Conservation (phyloP, 2,888 invertebrate species). For the Parthenolecanium corni region DNA sequence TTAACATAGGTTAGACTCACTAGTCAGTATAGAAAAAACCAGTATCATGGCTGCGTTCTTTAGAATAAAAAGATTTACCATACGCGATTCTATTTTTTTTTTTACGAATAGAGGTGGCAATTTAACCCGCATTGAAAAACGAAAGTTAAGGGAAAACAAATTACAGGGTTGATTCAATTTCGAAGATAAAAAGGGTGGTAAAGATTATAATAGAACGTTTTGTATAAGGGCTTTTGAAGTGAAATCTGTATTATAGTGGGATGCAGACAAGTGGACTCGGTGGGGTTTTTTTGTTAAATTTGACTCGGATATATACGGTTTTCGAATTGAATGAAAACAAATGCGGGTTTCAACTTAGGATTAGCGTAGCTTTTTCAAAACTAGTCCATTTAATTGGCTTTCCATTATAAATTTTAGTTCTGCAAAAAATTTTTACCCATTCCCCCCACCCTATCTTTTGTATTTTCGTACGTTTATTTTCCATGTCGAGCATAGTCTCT, state of each 20-base stretch:
- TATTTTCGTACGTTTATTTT: not conserved
- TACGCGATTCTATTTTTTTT: too few relatives aligned
- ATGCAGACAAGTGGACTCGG: constrained; percentile 8
- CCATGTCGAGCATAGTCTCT: not conserved
- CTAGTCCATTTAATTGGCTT: constrained; percentile 13
- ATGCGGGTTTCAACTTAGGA: constrained; percentile 16
- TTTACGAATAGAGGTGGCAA: too few relatives aligned
- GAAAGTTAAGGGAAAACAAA: constrained; percentile 1
- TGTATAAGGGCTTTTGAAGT: constrained; percentile 1
- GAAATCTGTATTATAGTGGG: too few relatives aligned
- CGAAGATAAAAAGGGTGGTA: constrained; percentile 11
- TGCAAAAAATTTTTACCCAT: not conserved
- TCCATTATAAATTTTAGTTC: not conserved
- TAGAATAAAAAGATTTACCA: too few relatives aligned
- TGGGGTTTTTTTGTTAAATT: constrained; percentile 14
- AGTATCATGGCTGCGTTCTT: too few relatives aligned
- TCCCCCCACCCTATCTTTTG: not conserved
- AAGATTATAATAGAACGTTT: constrained; percentile 22
- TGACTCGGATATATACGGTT: constrained; percentile 7
- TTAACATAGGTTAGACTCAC: too few relatives aligned
- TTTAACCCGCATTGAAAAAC: not conserved
- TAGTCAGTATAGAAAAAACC: too few relatives aligned
- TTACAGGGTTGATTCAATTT: constrained; percentile 9
- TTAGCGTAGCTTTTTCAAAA: constrained; percentile 3
- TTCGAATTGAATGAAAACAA: constrained; percentile 21